Conservation (phyloP, 2,797 vertebrate species). For the Neoniphon sammara region DNA sequence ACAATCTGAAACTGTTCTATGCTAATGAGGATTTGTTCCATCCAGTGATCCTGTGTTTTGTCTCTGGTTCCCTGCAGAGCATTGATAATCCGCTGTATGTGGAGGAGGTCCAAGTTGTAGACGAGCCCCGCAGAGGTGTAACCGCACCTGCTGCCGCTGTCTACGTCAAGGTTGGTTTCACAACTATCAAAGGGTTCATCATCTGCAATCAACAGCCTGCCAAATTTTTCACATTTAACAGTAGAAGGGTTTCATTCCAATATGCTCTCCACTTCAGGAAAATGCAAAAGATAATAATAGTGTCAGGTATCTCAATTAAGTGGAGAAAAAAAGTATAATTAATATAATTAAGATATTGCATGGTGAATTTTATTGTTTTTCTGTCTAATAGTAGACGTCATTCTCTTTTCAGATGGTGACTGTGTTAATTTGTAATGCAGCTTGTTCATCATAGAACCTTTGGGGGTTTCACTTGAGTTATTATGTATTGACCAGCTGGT, state of each 20-base stretch:
- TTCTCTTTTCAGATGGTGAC: too few species aligned
- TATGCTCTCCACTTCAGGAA: neutral
- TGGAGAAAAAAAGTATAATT: too few species aligned
- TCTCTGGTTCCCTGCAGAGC: constrained; percentile 56
- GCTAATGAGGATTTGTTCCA: neutral
- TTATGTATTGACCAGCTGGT: neutral
- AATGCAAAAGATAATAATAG: neutral
- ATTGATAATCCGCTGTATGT: constrained; percentile 69
- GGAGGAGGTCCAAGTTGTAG: constrained; percentile 46
- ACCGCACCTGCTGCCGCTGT: constrained; percentile 10
- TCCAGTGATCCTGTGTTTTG: neutral
- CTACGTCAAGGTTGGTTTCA: constrained; percentile 46
- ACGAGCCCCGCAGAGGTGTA: constrained; percentile 17
- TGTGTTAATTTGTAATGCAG: neutral
- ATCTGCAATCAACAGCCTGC: neutral
- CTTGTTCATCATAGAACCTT: neutral
- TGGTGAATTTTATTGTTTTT: too few species aligned
- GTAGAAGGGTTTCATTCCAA: neutral
- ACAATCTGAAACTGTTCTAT: too few species aligned
- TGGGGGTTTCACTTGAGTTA: neutral
- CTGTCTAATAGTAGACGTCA: too few species aligned
- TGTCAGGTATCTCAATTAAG: neutral
- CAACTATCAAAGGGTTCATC: neutral
- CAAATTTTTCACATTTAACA: neutral
- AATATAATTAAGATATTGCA: too few species aligned